Conservation (phyloP, 2,888 invertebrate genomes). For the Liodrosophila aerea region DNA sequence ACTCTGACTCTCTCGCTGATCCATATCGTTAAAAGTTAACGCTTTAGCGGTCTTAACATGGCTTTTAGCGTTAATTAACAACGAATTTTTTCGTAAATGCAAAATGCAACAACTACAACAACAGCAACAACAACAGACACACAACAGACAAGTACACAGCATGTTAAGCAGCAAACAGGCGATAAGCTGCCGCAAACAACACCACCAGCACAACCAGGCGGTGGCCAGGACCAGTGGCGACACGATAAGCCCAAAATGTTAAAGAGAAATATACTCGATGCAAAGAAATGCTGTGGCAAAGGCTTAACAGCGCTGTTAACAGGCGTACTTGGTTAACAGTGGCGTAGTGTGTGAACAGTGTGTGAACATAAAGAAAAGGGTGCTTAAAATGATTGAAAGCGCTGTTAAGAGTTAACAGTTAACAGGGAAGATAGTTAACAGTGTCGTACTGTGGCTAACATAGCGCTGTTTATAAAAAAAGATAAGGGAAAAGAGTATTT, state of each 20-base stretch:
- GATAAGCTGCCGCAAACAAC: conserved; percentile 58
- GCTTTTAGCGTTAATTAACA: conserved; percentile 79
- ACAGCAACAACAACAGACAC: conserved; percentile 30
- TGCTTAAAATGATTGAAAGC: too few species aligned
- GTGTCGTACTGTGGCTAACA: too few species aligned
- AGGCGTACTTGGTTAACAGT: too few species aligned
- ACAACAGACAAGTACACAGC: conserved; percentile 46
- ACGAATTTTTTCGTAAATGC: conserved; percentile 67
- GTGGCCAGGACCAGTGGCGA: conserved; percentile 17
- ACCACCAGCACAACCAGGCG: conserved; percentile 20
- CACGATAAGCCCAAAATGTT: conserved; percentile 51
- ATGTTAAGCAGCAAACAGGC: conserved; percentile 60
- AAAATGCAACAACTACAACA: conserved; percentile 43
- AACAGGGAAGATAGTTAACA: too few species aligned
- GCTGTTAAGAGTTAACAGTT: background rate
- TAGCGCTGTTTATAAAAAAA: too few species aligned
- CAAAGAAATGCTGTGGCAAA: background rate
- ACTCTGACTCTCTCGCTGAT: too few species aligned
- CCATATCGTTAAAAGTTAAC: conserved; percentile 77
- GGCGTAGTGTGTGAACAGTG: too few species aligned
- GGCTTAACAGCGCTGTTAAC: conserved; percentile 1
- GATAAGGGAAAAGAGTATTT: too few species aligned
- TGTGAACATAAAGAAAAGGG: too few species aligned
- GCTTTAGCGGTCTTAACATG: conserved; percentile 77
- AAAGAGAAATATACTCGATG: conserved; percentile 30